Evolutionary conservation across 2,113 vertebrate genomes (phyloP).

Genomic region (Menura novaehollandiae): DNA sequence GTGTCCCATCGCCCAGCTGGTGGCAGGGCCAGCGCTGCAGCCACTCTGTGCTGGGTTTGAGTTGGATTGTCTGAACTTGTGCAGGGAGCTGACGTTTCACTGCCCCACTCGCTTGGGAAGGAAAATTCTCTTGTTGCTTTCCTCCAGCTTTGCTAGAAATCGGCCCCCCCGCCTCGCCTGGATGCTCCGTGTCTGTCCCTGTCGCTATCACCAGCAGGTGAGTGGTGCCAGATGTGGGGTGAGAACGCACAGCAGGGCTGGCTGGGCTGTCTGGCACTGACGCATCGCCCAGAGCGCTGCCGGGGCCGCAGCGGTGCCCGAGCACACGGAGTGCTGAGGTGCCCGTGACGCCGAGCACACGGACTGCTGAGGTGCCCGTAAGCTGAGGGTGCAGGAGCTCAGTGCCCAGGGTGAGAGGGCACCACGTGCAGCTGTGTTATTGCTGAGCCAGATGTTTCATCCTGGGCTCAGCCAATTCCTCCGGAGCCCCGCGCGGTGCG

Average conservation of each 20-base stretch:
- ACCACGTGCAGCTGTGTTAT: not conserved
- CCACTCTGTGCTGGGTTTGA: rapidly evolving
- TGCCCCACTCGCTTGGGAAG: not conserved
- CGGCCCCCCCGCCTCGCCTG: rapidly evolving
- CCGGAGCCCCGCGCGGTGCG: rapidly evolving
- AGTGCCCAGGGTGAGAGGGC: rapidly evolving
- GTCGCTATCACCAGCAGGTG: not conserved
- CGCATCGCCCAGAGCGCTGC: not conserved
- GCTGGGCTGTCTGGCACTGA: not conserved
- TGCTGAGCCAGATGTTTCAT: not conserved
- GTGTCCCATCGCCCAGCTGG: rapidly evolving
- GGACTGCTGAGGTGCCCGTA: rapidly evolving
- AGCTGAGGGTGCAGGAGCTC: not conserved
- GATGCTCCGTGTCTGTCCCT: no score
- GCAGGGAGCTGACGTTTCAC: not conserved
- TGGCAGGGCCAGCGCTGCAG: not conserved
- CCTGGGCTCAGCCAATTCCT: not conserved
- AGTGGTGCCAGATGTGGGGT: not conserved
- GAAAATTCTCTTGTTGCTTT: not conserved
- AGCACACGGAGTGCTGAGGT: rapidly evolving
- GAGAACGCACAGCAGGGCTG: rapidly evolving
- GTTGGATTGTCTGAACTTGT: not conserved
- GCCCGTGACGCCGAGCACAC: rapidly evolving
- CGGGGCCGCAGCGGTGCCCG: rapidly evolving
- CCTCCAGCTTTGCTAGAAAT: not conserved